phyloP scores from a whole-genome alignment of 1,140 invertebrate species.

The Apis florea region DNA sequence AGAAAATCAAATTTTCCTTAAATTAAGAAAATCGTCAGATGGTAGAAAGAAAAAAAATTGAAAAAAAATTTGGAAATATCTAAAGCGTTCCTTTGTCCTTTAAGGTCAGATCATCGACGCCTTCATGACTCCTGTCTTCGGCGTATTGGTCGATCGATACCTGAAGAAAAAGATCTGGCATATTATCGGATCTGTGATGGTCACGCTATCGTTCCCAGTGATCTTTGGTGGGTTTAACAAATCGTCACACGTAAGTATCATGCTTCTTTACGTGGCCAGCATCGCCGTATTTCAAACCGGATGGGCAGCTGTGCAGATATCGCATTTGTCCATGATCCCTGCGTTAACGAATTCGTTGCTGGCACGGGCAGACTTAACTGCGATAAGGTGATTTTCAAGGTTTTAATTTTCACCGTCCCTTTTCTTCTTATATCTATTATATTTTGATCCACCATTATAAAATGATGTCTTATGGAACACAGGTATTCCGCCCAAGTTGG shows the following conservation, averaged over 20 bases:
- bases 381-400: constrained; percentile 83
- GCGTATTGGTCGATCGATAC: constrained; percentile 89
- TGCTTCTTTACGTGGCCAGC: constrained; percentile 84
- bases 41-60: not conserved
- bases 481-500: constrained; percentile 92
- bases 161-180: constrained; percentile 92
- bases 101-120: constrained; percentile 92
- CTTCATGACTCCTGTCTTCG: constrained; percentile 91
- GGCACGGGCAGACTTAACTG: constrained; percentile 89
- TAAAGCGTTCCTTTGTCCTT: not conserved
- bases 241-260: constrained; percentile 75
- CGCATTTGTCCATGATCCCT: constrained; percentile 94
- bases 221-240: constrained; percentile 87
- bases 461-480: not conserved
- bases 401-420: too few relatives aligned
- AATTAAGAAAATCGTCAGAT: not conserved
- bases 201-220: constrained; percentile 88
- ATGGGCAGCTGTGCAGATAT: constrained; percentile 95
- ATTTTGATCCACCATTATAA: too few relatives aligned
- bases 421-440: too few relatives aligned
- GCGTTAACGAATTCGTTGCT: constrained; percentile 85
- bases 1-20: not conserved
- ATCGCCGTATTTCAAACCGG: constrained; percentile 94
- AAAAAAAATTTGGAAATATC: not conserved
- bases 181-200: constrained; percentile 86